Base-by-base conservation (phyloP, 2,113 vertebrate species). In the Gallinago media region DNA sequence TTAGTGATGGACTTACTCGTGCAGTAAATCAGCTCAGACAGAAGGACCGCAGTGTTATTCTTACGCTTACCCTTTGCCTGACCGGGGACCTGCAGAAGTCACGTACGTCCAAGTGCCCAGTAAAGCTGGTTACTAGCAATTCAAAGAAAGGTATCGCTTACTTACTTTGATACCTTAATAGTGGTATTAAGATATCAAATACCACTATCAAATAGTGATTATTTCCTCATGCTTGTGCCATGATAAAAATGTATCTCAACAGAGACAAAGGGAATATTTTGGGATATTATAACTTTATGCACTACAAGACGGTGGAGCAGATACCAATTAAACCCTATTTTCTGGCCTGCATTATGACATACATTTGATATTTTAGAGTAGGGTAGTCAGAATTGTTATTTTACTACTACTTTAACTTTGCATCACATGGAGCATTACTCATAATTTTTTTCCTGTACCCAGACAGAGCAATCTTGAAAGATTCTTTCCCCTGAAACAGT, bases 1-100 rank as follows among this genome's bases (percentile, higher is more conserved):
- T 94, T 90, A 93, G 88, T 32, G 90, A 89, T n/a, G 52, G 92
- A 93, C 47, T 87, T 75, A 59, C 59, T 65, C 15, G 32, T 49
- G 40, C 80, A 86, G 78, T 76, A 93, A 95, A 95, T 96, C 85
- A 96, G 75, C 56, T 96, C 65, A 85, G 81, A 58, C 72, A 85
- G 74, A 42, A 90, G 85, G 66, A 59, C 58, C n/a, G 31, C 58
- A 20, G 49, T n/a, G 42, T 61, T 81, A 56, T 77, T 70, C 52
- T 86, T 75, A 34, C 11, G 1, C 27, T 92, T 77, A 65, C 54
- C 67, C 80, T 95, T 76, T 82, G 46, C 79, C 85, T 91, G 81
- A 89, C 72, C 86, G 62, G 59, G 54, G 54, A 44, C 55, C 71
- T 84, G 67, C 42, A 80, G 52, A 81, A 95, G 63, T 70, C 61